phyloP scores from a whole-genome alignment of 37 sponge, comb jelly and placozoan genomes.

The Crambe crambe region DNA sequence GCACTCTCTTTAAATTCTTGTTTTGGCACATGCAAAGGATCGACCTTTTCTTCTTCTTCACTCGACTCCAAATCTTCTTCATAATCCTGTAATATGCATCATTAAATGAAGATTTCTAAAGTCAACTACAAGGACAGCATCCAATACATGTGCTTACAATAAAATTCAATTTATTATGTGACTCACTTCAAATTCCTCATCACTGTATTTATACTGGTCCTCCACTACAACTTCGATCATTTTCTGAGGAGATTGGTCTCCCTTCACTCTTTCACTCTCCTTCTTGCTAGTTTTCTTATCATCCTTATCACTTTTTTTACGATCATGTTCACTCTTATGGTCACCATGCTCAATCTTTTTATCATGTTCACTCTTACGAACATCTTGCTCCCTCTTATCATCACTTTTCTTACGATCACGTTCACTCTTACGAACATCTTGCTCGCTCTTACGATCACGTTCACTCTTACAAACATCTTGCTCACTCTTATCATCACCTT shows the following conservation, averaged over 20 bases:
- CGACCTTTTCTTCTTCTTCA: conserved; percentile 8
- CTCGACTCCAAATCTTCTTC: conserved; percentile 46
- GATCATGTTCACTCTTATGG: not conserved
- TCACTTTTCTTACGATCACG: not conserved
- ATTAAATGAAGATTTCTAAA: not conserved
- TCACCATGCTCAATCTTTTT: not conserved
- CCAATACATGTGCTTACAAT: no score
- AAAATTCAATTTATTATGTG: not conserved
- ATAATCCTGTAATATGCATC: conserved; percentile 7
- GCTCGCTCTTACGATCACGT: not conserved
- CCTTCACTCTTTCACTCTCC: not conserved
- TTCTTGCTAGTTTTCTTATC: not conserved
- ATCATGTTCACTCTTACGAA: not conserved
- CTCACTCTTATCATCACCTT: not conserved
- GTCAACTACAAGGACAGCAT: no score
- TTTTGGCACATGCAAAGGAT: no score
- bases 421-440: no score
- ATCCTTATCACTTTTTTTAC: not conserved
- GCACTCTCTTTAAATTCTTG: not conserved
- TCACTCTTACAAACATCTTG: not conserved
- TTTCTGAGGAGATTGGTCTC: not conserved
- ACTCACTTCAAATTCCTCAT: conserved; percentile 61
- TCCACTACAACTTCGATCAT: not conserved
- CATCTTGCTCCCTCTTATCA: no score
- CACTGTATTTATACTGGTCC: conserved; percentile 25